Conservation (phyloP, 2,113 vertebrate species). For the Callionymus lyra region DNA sequence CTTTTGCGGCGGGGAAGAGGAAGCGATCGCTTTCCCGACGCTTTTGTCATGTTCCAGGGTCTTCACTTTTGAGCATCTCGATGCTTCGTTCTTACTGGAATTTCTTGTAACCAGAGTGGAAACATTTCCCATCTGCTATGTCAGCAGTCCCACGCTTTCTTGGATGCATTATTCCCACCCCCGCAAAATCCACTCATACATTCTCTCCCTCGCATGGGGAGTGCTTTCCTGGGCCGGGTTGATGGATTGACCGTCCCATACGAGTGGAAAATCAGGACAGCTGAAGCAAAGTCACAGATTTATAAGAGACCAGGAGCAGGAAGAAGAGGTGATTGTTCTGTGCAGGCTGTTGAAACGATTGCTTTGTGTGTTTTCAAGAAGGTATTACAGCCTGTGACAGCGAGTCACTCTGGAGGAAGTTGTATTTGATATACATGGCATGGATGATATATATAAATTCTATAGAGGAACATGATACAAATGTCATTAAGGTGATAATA, state of each 20-base stretch:
- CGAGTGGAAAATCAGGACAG: conserved; percentile 34
- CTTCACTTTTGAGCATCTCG: conserved; percentile 18
- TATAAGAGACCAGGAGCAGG: conserved; percentile 25
- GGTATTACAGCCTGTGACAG: too few species aligned
- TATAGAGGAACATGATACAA: too few species aligned
- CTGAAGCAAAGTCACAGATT: conserved; percentile 25
- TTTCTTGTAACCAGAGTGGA: conserved; percentile 45
- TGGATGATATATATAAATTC: too few species aligned
- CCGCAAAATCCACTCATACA: conserved; percentile 18
- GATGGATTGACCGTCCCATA: conserved; percentile 18
- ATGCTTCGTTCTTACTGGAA: conserved; percentile 31
- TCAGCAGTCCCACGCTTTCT: conserved; percentile 48
- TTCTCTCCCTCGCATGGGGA: conserved; percentile 7
- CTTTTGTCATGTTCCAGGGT: conserved; percentile 6
- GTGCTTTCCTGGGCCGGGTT: conserved; percentile 26
- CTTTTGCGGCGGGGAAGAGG: conserved; percentile 7
- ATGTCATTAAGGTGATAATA: too few species aligned
- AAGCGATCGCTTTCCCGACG: conserved; percentile 21
- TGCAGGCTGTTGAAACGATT: too few species aligned
- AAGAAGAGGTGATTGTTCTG: conserved; percentile 4
- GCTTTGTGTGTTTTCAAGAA: too few species aligned
- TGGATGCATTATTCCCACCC: conserved; percentile 34
- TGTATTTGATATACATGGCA: too few species aligned
- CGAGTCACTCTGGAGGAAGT: too few species aligned
- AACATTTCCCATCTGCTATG: conserved; percentile 53